Conservation (phyloP, 2,888 invertebrate species). For the Agrochola litura region DNA sequence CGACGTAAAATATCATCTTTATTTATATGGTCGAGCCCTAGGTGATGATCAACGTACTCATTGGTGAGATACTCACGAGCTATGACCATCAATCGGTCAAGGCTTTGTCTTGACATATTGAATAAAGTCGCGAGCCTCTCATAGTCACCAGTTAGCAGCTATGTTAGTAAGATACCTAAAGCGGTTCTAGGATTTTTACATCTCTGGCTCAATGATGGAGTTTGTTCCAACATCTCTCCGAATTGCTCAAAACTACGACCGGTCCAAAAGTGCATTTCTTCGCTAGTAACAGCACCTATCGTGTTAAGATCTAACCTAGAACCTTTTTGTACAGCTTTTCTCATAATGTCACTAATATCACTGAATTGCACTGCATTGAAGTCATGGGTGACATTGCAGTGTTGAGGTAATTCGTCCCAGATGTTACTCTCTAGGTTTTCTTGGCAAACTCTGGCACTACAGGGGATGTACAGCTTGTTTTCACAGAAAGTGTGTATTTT, state of each 20-base stretch:
- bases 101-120: too few species aligned
- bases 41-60: too few species aligned
- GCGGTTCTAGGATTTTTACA: too few species aligned
- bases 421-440: constrained; percentile 24
- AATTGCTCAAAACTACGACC: constrained; percentile 12
- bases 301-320: constrained; percentile 20
- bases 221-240: constrained; percentile 15
- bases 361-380: constrained; percentile 14
- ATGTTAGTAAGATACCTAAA: too few species aligned
- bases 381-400: constrained; percentile 11
- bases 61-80: too few species aligned
- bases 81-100: too few species aligned
- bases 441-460: constrained; percentile 20
- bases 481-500: constrained; percentile 25
- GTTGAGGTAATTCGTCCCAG: constrained; percentile 16
- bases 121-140: too few species aligned
- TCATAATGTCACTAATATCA: constrained; percentile 23
- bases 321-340: constrained; percentile 16
- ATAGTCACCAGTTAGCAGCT: too few species aligned
- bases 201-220: too few species aligned
- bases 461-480: constrained; percentile 20
- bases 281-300: neutral
- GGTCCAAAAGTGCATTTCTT: constrained; percentile 19
- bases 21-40: too few species aligned
- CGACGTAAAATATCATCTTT: too few species aligned